Evolutionary conservation across 2,113 vertebrate genomes (phyloP).

Genomic region (Gasterosteus nipponicus): DNA sequence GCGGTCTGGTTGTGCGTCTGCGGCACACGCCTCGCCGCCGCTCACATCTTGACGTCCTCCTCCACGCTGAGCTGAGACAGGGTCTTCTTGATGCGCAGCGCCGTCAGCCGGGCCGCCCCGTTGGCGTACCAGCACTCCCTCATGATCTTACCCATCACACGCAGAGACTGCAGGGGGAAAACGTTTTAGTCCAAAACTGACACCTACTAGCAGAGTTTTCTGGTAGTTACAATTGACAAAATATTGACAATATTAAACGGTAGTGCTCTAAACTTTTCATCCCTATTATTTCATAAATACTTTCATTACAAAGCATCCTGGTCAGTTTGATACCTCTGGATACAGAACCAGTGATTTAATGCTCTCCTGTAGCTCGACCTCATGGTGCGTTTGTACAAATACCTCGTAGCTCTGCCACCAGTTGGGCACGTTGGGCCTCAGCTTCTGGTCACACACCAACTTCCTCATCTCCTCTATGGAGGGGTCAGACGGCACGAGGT

Average conservation of each 20-base stretch:
- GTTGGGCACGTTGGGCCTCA: conserved; percentile 96
- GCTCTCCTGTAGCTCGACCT: background rate
- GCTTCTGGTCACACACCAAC: conserved; percentile 98
- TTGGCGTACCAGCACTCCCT: conserved; percentile 98
- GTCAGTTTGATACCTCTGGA: too few relatives aligned
- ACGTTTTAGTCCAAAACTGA: background rate
- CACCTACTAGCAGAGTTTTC: background rate
- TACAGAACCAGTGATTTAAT: too few relatives aligned
- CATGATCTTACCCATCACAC: conserved; percentile 99
- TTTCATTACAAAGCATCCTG: too few relatives aligned
- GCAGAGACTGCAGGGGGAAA: conserved; percentile 83
- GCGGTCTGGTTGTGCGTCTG: conserved; percentile 59
- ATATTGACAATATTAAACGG: background rate
- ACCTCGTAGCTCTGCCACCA: conserved; percentile 99
- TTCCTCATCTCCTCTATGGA: conserved; percentile 99
- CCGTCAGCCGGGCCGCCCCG: conserved; percentile 92
- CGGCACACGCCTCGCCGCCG: conserved; percentile 3
- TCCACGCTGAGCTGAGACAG: conserved; percentile 97
- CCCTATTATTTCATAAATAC: too few relatives aligned
- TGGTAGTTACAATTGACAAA: background rate
- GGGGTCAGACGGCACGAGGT: conserved; percentile 97
- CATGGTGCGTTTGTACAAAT: conserved; percentile 15
- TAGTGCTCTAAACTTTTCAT: too few relatives aligned
- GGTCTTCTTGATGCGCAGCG: conserved; percentile 98
- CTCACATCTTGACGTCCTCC: conserved; percentile 95